Percentiles rank a stretch among this genome's conserved stretches.
These are phyloP conservation scores for Gonocerus acuteangulatus DNA, from an alignment of 2,888 invertebrate species.

Conservation along the genomic window DNA sequence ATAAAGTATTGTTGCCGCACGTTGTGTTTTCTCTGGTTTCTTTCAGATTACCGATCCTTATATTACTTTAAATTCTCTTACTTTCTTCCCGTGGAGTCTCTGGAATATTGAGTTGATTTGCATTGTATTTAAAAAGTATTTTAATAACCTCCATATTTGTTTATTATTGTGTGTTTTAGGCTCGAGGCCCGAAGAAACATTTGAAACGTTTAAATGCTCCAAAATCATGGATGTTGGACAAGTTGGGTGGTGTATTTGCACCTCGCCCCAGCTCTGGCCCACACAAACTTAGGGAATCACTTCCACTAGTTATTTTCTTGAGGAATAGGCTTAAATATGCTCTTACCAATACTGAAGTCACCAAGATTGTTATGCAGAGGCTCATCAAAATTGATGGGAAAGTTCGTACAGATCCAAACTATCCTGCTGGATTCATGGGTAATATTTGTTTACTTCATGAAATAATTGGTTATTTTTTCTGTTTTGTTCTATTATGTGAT, in stretches of 20 bases:
- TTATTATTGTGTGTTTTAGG: conserved; percentile 51
- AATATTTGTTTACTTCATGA: too few species aligned
- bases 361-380: conserved; percentile 96
- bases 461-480: not conserved
- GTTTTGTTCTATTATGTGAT: not conserved
- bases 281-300: conserved; percentile 93
- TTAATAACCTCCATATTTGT: not conserved
- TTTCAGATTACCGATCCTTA: too few species aligned
- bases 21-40: not conserved
- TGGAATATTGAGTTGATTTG: too few species aligned
- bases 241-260: conserved; percentile 94
- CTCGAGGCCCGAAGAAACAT: conserved; percentile 98
- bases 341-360: conserved; percentile 90
- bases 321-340: conserved; percentile 98
- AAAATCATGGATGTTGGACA: conserved; percentile 99
- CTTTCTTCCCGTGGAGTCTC: too few species aligned
- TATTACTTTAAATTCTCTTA: too few species aligned
- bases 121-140: too few species aligned
- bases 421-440: conserved; percentile 99
- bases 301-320: conserved; percentile 92
- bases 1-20: not conserved
- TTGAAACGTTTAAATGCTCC: conserved; percentile 98
- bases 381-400: conserved; percentile 97
- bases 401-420: conserved; percentile 94
- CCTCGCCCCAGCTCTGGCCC: conserved; percentile 96